Conservation (phyloP, 2,888 invertebrate genomes). For the Bibio marci region DNA sequence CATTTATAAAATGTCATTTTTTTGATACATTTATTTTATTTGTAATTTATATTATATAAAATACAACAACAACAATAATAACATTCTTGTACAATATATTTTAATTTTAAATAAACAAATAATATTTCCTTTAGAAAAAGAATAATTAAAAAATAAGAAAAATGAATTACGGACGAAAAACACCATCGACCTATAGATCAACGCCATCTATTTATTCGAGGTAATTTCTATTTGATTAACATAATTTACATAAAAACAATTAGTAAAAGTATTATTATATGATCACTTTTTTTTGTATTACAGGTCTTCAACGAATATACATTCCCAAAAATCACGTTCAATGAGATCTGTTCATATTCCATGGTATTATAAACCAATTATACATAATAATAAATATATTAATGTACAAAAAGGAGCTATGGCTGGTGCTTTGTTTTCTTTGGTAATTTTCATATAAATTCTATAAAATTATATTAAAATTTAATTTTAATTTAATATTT, state of each 20-base stretch:
- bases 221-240: conserved; percentile 22
- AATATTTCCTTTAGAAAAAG: no score
- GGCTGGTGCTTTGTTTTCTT: conserved; percentile 55
- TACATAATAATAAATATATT: conserved; percentile 62
- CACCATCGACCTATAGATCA: conserved; percentile 63
- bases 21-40: no score
- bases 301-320: conserved; percentile 65
- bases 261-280: no score
- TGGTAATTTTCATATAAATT: conserved; percentile 39
- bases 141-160: no score
- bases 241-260: no score
- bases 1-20: no score
- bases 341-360: conserved; percentile 60
- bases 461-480: neutral
- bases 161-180: conserved; percentile 17
- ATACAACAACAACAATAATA: no score
- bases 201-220: conserved; percentile 76
- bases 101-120: no score
- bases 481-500: neutral
- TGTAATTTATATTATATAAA: no score
- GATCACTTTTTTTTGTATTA: neutral
- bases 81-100: no score
- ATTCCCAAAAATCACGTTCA: conserved; percentile 53
- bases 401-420: conserved; percentile 75
- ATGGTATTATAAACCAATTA: conserved; percentile 74